phyloP scores from a whole-genome alignment of 2,888 invertebrate species.

The Leucophora obtusa region DNA sequence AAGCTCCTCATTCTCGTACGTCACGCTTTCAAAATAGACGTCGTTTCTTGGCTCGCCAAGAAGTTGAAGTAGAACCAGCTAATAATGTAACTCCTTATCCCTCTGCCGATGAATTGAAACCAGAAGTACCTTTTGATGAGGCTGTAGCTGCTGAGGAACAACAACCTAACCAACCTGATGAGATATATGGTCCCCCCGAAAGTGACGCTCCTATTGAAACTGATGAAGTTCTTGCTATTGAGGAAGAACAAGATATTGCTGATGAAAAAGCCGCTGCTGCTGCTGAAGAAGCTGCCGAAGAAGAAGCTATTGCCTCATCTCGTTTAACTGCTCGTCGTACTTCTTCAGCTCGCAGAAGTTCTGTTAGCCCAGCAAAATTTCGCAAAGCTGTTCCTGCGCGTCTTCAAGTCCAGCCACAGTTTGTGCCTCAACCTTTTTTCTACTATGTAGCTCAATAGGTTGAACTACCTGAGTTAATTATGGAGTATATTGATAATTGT shows the following conservation, averaged over 20 bases:
- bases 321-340: conserved; percentile 63
- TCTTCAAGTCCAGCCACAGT: conserved; percentile 49
- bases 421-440: conserved; percentile 52
- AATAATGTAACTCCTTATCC: conserved; percentile 75
- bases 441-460: conserved; percentile 48
- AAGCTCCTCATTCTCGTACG: conserved; percentile 67
- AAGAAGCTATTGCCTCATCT: conserved; percentile 29
- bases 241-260: conserved; percentile 30
- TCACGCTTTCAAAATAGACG: conserved; percentile 68
- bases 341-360: conserved; percentile 46
- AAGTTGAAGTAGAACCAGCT: conserved; percentile 66
- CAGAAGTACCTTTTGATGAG: conserved; percentile 74
- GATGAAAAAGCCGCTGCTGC: conserved; percentile 36
- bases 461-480: background rate
- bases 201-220: conserved; percentile 40
- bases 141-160: conserved; percentile 57
- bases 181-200: conserved; percentile 62
- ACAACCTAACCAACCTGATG: conserved; percentile 62
- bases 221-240: conserved; percentile 29
- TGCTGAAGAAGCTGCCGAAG: conserved; percentile 25
- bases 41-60: conserved; percentile 71
- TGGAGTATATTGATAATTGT: background rate
- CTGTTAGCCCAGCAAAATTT: conserved; percentile 63
- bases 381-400: conserved; percentile 59
- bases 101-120: conserved; percentile 73